These are phyloP conservation scores for Diarsia mendica DNA, from an alignment of 2,888 invertebrate species.

Conservation along the genomic window DNA sequence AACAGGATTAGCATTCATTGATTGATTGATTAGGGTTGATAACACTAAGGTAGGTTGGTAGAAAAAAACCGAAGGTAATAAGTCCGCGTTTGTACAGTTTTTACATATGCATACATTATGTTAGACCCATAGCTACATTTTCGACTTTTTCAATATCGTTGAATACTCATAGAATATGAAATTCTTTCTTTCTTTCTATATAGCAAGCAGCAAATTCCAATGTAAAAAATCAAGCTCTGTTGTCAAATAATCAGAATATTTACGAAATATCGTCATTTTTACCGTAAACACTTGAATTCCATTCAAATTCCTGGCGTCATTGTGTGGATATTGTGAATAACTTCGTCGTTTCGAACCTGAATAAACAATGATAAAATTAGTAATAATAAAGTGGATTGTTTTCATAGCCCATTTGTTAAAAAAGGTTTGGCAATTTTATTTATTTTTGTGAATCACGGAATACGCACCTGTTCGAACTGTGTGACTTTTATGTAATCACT, in stretches of 20 bases:
- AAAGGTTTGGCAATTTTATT: conserved; percentile 28
- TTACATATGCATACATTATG: background rate
- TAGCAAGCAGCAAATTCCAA: background rate
- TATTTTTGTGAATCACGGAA: conserved; percentile 45
- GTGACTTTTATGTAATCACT: background rate
- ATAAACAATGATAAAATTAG: no score
- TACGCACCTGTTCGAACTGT: conserved; percentile 5
- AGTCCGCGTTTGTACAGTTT: no score
- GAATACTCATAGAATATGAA: background rate
- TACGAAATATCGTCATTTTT: background rate
- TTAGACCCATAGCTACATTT: background rate
- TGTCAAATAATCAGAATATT: conserved; percentile 20
- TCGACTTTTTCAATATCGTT: background rate
- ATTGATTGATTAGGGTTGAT: background rate
- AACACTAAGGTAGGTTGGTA: no score
- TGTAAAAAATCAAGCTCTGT: background rate
- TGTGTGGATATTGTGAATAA: conserved; percentile 15
- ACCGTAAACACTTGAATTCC: conserved; percentile 10
- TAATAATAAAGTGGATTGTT: no score
- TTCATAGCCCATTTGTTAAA: no score
- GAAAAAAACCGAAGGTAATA: no score
- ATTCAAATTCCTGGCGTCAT: conserved; percentile 12
- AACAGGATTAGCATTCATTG: background rate
- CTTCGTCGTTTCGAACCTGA: conserved; percentile 31
- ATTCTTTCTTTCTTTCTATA: no score